phyloP scores from a whole-genome alignment of 1,140 invertebrate genomes.

The Anastrepha obliqua region DNA sequence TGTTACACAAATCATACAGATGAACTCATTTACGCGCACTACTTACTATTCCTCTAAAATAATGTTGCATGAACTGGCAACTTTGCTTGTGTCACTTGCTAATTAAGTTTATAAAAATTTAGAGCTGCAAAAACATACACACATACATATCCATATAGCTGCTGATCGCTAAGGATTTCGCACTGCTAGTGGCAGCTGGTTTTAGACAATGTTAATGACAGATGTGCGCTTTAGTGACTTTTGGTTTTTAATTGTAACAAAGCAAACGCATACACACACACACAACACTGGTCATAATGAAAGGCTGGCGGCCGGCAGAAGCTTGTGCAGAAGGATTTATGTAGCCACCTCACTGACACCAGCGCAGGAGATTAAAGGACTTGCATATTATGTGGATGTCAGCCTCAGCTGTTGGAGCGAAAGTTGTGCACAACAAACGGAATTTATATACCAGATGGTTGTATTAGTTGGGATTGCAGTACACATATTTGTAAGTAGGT shows the following conservation, averaged over 20 bases:
- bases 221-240: slow-evolving; percentile 40
- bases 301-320: background rate
- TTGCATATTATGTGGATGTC: slow-evolving; percentile 7
- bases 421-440: slow-evolving; percentile 9
- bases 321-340: slow-evolving; percentile 27
- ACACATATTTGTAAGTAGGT: background rate
- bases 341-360: background rate
- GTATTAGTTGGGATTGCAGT: no score
- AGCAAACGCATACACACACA: slow-evolving; percentile 16
- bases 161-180: background rate
- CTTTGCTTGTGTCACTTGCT: background rate
- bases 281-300: background rate
- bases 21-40: no score
- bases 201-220: slow-evolving; percentile 36
- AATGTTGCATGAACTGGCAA: background rate
- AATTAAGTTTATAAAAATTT: slow-evolving; percentile 9
- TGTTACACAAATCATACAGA: no score
- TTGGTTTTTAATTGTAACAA: slow-evolving; percentile 46
- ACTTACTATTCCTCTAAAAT: no score
- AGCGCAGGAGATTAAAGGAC: slow-evolving; percentile 19
- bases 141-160: background rate
- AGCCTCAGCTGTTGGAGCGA: background rate
- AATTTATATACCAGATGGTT: background rate
- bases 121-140: background rate
- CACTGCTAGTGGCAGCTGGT: background rate